Evolutionary conservation across 2,113 vertebrate species (phyloP).

Genomic region (Mola mola): DNA sequence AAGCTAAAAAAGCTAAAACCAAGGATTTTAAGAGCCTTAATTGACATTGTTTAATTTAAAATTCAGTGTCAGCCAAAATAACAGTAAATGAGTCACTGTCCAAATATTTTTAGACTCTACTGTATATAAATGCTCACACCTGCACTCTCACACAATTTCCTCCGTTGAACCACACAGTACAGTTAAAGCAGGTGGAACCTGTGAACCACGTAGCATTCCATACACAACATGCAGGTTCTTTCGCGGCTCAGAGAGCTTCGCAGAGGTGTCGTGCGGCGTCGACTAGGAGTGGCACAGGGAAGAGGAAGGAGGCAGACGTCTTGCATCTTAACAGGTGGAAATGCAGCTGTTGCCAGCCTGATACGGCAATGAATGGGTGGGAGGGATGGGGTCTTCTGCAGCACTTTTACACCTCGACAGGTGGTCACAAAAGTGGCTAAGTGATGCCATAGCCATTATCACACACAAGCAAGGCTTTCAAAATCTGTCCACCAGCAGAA

Average conservation of each 20-base stretch:
- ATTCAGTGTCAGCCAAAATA: conserved; percentile 11
- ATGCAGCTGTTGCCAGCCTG: conserved; percentile 54
- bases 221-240: conserved; percentile 76
- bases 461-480: conserved; percentile 32
- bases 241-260: conserved; percentile 46
- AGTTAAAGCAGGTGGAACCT: conserved; percentile 62
- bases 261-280: conserved; percentile 45
- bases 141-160: conserved; percentile 34
- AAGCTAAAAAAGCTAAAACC: too few species aligned
- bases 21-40: too few species aligned
- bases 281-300: conserved; percentile 38
- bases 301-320: conserved; percentile 45
- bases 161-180: conserved; percentile 45
- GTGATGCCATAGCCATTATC: conserved; percentile 41
- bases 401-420: conserved; percentile 66
- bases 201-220: conserved; percentile 65
- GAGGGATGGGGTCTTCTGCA: conserved; percentile 20
- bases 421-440: conserved; percentile 72
- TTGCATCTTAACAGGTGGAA: conserved; percentile 58
- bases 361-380: conserved; percentile 34
- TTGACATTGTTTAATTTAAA: conserved; percentile 9
- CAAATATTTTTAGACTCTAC: conserved; percentile 43
- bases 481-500: conserved; percentile 37
- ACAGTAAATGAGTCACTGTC: conserved; percentile 20
- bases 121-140: conserved; percentile 12